A percentile compares a stretch with the other conserved stretches of the same genome.
These are phyloP conservation scores for Apteryx mantelli DNA, from an alignment of 2,113 vertebrate genomes.

Conservation along the genomic window DNA sequence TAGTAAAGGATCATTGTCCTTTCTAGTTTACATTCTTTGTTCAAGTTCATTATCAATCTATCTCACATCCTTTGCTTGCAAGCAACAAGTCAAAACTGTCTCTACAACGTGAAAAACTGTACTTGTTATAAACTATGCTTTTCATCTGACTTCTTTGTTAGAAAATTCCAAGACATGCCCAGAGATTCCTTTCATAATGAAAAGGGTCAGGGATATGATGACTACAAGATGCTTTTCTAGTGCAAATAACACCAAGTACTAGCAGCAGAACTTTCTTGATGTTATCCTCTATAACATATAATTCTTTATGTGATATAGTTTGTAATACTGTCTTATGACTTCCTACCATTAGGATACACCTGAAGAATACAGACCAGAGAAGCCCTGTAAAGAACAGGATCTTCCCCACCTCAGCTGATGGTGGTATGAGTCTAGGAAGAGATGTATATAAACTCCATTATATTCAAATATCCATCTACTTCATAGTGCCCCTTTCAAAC, in stretches of 20 bases:
- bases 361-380: neutral
- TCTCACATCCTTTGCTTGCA: neutral
- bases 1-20: neutral
- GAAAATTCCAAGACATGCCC: neutral
- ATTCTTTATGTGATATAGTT: neutral
- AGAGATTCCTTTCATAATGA: neutral
- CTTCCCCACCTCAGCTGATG: neutral
- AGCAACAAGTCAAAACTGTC: neutral
- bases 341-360: neutral
- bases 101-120: neutral
- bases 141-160: neutral
- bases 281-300: neutral
- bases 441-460: neutral
- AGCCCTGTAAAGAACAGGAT: neutral
- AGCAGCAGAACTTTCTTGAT: neutral
- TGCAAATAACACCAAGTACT: neutral
- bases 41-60: neutral
- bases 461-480: too few species aligned
- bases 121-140: neutral
- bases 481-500: neutral
- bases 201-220: fast-evolving
- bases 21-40: neutral
- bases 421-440: neutral
- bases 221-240: neutral
- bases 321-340: neutral